Base-by-base conservation (phyloP, 1,140 invertebrate species). In the Copidosoma floridanum region DNA sequence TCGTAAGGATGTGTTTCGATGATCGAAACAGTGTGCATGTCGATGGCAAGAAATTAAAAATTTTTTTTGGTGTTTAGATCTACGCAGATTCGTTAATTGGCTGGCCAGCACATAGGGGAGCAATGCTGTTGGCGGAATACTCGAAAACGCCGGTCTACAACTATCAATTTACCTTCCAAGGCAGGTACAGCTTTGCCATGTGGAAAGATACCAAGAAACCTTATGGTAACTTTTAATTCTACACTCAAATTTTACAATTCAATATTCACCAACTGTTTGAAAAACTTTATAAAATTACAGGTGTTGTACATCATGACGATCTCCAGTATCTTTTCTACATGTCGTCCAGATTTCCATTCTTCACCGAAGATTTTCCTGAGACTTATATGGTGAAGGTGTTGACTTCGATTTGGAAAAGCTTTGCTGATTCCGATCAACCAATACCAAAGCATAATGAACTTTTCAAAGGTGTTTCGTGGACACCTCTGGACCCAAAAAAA, bases 271-370 rank as follows among this genome's bases (percentile, higher is more conserved):
- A 11, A 27, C 41, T 32, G 18, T 29, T 20, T 16, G 21, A 48
- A 44, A 40, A 56, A 32, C 20, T 41, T 16, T 43, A 6, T 54
- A 44, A 37, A 26, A 27, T 58, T 69, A 24, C 16, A 85, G 85
- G 85, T 18, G 81, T 84, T 4, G 81, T 81, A 2, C 85, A 87
- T 71, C 81, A 83, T 44, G 85, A 87, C 64, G 85, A 86, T 64
- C 68, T 86, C 4, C 75, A 83, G 63, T 86, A 86, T 72, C 62
- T 86, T 16, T 86, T 85, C 66, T 75, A 77, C 58, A 76, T 80
- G 51, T 73, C 46, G 18, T 6, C 66, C 18, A n/a, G 8, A 23
- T 82, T 83, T 50, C 65, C 65, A 16, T 51, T 27, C n/a, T 72
- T 77, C 32, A 67, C 68, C 12, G 57, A 43, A 35, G 16, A 5